Evolutionary conservation across 2,888 invertebrate genomes (phyloP), one percentile per base, ranked within the genome.

Genomic region (Caradrina kadenii): DNA sequence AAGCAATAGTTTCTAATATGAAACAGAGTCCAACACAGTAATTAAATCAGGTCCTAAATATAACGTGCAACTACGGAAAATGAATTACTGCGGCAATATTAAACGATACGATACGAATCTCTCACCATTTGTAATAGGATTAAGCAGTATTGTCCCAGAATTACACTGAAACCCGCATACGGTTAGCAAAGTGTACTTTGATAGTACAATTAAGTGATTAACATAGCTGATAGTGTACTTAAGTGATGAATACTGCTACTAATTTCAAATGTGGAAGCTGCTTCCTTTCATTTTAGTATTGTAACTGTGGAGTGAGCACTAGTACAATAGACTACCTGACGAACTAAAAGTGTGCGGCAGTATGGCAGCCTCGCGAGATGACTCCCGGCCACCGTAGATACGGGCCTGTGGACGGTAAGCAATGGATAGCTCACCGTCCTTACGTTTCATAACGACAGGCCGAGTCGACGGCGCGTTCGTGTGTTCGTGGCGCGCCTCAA

Each of bases 31-130:
- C 42, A 68, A 42, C 42, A 50, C 68, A 67, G 42, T 55, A 78
- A 78, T 72, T 73, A 72, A 78, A 73, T 78, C 52, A 77, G 48
- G 48, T 56, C 35, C 63, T 78, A 63, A 73, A 78, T 78, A 72
- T 72, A n/a, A 53, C 58, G 21, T 58, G 52, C 42, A 56, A 68
- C 52, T 50, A 26, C n/a, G 53, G 55, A 3, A 56, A 76, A 76
- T 76, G 49, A 63, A 76, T 80, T 61, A 75, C 80, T 76, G 80
- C 76, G 53, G 76, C 26, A 75, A 54, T 55, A 67, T 42, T 68
- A 60, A 61, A 63, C 53, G 63, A 53, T 63, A 26, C 56, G 76
- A 80, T 80, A 69, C 15, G 42, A 80, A 76, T 76, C 76, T 76
- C 52, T 56, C 22, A 61, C 53, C 45, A 50, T 75, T 69, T 60